Evolutionary conservation across 2,113 vertebrate genomes (phyloP), one percentile per base, ranked within the genome.

Genomic region (Picathartes gymnocephalus): DNA sequence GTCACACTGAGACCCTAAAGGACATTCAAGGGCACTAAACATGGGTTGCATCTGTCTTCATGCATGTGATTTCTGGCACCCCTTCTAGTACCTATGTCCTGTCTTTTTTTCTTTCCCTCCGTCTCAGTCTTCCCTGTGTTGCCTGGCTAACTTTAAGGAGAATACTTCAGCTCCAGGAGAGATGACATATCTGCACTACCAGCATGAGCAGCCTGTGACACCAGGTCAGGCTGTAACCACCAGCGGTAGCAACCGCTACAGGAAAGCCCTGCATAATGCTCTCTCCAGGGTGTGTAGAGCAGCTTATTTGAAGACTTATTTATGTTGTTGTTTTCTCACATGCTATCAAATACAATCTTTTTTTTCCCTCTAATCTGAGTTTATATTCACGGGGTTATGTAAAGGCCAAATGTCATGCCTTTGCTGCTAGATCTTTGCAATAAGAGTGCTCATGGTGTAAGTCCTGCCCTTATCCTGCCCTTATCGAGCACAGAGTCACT

Each of bases 401-500:
- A 94, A 88, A 95, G 91, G 73, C 73, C 78, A 90, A 87, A 91
- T 90, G 66, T 77, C 88, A 66, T 40, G 40, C 57, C 45, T 92
- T 76, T 69, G 42, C 78, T 69, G 33, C 40, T 90, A 76, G 50
- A 35, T 62, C 66, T 90, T 73, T 65, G 60, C 4, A 5, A n/a
- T n/a, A 50, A n/a, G 81, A 79, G 30, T 17, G 50, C 18, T 57
- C 42, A 5, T 12, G 15, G 44, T 87, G 30, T 23, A 86, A 62
- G 35, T 70, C 47, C 58, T 86, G 28, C 22, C 51, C 45, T 89
- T 53, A 24, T 40, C 30, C 60, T 79, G 42, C 33, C n/a, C 47
- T 76, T 68, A 28, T 31, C 0, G 0, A 88, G 35, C 8, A 2
- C 0, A 0, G 54, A 45, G 39, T 30, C 39, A 23, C 45, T 47